Conservation (phyloP, 2,113 vertebrate genomes). For the Larimichthys polyactis region DNA sequence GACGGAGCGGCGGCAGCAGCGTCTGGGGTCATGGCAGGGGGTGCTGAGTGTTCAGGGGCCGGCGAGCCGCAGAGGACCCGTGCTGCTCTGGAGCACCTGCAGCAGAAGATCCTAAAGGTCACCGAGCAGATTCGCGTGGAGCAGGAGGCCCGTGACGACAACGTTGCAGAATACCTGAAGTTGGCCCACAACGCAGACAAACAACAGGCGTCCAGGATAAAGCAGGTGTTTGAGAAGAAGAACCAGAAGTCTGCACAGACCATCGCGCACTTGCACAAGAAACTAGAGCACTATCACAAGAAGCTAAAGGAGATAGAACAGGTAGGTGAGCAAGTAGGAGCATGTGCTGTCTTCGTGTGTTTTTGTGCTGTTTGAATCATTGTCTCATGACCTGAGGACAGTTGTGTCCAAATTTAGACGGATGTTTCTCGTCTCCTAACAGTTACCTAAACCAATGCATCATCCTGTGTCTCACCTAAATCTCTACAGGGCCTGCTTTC, state of each 20-base stretch:
- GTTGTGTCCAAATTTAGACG: constrained; percentile 50
- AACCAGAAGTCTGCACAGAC: constrained; percentile 99
- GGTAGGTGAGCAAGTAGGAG: constrained; percentile 66
- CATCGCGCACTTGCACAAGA: constrained; percentile 98
- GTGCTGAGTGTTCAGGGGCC: constrained; percentile 79
- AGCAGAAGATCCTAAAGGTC: constrained; percentile 99
- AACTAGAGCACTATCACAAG: constrained; percentile 96
- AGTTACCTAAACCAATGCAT: constrained; percentile 42
- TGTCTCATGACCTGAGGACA: constrained; percentile 30
- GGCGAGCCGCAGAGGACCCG: constrained; percentile 93
- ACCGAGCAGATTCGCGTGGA: constrained; percentile 98
- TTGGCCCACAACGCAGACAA: constrained; percentile 97
- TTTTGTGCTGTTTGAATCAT: constrained; percentile 15
- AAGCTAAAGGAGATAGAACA: constrained; percentile 98
- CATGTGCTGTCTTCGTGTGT: not conserved
- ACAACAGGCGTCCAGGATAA: constrained; percentile 96
- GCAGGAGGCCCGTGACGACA: constrained; percentile 97
- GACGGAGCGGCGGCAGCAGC: constrained; percentile 79
- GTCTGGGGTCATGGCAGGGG: constrained; percentile 79
- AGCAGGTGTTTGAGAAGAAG: constrained; percentile 99
- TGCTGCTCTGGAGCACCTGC: constrained; percentile 94
- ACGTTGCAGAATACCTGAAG: constrained; percentile 98
- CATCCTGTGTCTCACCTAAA: constrained; percentile 46
- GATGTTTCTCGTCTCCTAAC: constrained; percentile 28
- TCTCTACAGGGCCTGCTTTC: constrained; percentile 41